Evolutionary conservation across 2,797 vertebrate genomes (phyloP).

Genomic region (Psittacula derbiana): DNA sequence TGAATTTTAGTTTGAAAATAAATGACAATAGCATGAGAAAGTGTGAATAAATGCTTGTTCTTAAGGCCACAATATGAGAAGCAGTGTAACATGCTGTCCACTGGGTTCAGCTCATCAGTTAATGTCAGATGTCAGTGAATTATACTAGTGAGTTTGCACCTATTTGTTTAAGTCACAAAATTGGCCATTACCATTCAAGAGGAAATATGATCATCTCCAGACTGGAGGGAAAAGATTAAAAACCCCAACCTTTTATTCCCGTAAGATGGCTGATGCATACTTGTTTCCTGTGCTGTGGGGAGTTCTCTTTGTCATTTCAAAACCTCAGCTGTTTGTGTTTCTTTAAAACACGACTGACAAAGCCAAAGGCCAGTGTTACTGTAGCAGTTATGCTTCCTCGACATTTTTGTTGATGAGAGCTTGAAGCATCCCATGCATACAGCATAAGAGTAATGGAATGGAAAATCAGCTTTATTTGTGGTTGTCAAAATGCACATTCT

Average conservation of each 20-base stretch:
- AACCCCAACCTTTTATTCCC: fast-evolving
- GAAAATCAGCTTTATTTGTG: not conserved
- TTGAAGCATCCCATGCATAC: not conserved
- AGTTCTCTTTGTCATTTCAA: not conserved
- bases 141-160: not conserved
- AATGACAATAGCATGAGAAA: not conserved
- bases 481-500: not conserved
- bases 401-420: not conserved
- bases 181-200: not conserved
- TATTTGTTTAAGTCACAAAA: not conserved
- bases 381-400: not conserved
- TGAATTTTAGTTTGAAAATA: not conserved
- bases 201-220: not conserved
- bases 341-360: not conserved
- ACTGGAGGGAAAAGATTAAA: not conserved
- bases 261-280: not conserved
- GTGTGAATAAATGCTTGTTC: not conserved
- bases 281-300: not conserved
- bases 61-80: not conserved
- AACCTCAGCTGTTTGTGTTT: not conserved
- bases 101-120: not conserved
- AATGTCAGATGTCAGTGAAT: not conserved
- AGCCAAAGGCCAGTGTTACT: not conserved
- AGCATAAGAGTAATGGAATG: not conserved
- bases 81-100: not conserved